Base-by-base conservation (phyloP, 1,140 invertebrate species). In the Philotrypesis tridentata region DNA sequence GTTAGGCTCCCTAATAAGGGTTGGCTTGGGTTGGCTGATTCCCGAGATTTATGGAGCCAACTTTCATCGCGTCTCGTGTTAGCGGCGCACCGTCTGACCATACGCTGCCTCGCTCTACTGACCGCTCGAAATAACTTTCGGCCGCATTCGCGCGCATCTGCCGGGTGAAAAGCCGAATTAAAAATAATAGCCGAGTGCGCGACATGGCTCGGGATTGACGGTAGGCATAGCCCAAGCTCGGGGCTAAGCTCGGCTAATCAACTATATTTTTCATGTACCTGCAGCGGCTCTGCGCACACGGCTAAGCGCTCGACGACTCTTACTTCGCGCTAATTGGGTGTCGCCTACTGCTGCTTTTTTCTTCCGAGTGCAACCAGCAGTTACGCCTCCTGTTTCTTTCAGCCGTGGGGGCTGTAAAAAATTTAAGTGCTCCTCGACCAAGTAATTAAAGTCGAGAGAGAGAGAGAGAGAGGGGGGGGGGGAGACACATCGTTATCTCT, bases 271-370 rank as follows among this genome's bases (percentile, higher is more conserved):
- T 70, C 40, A 55, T 21, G 33, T 11, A 55, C 2, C 8, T 27
- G 21, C 7, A 63, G 23, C 23, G 17, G 55, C 23, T 6, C 23
- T 27, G 11, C 17, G 48, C 6, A 21, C 61, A 25, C 9, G n/a
- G 23, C 25, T n/a, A 65, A 65, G 25, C 61, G 25, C 23, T 55
- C 14, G 63, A 23, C 11, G 23, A 25, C 27, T 60, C 40, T 76
- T 40, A 67, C 61, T 27, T 67, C 33, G 14, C 48, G 70, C 70
- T 72, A 72, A 72, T 72, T 72, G 70, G 70, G 29, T 72, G 70
- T 72, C 70, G 70, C 70, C n/a, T 21, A 21, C n/a, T n/a, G n/a
- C n/a, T n/a, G n/a, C n/a, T n/a, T 14, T 31, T 65, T 65, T 65
- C 27, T 29, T 65, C 25, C 2, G 23, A 25, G 63, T 65, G n/a